A percentile compares a stretch with the other conserved stretches of the same genome.
Evolutionary conservation across 1,140 invertebrate genomes (phyloP).

Genomic region (Pissodes strobi): DNA sequence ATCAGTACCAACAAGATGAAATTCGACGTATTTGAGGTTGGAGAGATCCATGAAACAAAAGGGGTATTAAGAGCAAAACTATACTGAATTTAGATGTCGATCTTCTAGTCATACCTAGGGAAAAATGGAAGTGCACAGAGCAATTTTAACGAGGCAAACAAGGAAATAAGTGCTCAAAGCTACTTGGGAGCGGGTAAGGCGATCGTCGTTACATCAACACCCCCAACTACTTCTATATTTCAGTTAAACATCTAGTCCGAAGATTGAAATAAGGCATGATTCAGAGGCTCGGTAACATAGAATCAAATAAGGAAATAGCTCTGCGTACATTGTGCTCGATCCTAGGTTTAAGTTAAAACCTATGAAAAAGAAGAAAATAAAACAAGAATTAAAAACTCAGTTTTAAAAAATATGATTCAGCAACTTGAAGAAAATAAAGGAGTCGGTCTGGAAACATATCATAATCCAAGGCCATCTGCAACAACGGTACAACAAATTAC

Average conservation of each 20-base stretch:
- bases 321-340: constrained; percentile 27
- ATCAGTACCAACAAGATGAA: constrained; percentile 50
- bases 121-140: constrained; percentile 32
- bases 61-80: constrained; percentile 19
- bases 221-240: background rate
- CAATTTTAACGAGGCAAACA: constrained; percentile 34
- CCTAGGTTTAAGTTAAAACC: constrained; percentile 13
- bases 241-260: background rate
- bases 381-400: background rate
- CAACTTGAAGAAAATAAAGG: background rate
- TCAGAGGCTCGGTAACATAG: no score
- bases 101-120: constrained; percentile 14
- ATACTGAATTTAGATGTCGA: constrained; percentile 22
- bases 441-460: background rate
- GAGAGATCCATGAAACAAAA: constrained; percentile 43
- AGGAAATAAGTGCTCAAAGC: constrained; percentile 33
- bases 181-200: constrained; percentile 18
- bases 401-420: background rate
- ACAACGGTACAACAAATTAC: background rate
- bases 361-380: constrained; percentile 1
- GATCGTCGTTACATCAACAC: constrained; percentile 22
- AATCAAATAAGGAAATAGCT: constrained; percentile 16
- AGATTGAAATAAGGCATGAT: constrained; percentile 19
- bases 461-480: background rate
- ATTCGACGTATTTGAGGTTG: constrained; percentile 49